Evolutionary conservation across 2,113 vertebrate genomes (phyloP), one percentile per base, ranked within the genome.

Genomic region (Carollia perspicillata): DNA sequence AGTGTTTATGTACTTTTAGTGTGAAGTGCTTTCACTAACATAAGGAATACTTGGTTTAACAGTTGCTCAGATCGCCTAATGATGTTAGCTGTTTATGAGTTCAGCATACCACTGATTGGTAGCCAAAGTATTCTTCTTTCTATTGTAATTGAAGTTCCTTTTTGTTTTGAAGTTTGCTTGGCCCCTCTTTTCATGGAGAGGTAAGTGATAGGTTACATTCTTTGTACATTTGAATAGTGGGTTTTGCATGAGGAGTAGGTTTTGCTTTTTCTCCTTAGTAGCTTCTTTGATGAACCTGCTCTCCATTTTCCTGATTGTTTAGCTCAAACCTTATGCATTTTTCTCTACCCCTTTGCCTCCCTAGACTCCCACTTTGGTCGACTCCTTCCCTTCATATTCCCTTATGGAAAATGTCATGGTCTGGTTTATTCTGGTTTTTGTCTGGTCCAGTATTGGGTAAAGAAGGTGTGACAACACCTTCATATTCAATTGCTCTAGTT

Each of bases 141-240:
- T 95, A 5, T 96, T 97, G 92, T 96, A 97, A 94, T 96, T 94
- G 84, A 96, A 96, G 93, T 95, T 97, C 94, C 86, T 94, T 97
- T 97, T 93, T 98, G 93, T 98, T 97, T 97, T 97, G 95, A 98
- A 97, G 97, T 97, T 96, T 97, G 95, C 97, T 95, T 89, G 96
- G 95, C 95, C 79, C 95, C 75, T 95, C 83, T 96, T 96, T 97
- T 84, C 95, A 26, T 93, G 95, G 75, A 96, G 89, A 97, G 96
- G 96, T 97, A 97, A 97, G 97, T 97, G 94, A 60, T 97, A 97
- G 97, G 92, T 89, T 95, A 94, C 23, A 51, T 94, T 96, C 84
- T 96, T 96, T 77, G 92, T 96, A 97, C 93, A 95, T 97, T 96
- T 97, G 96, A 97, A 95, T 96, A 95, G 95, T 98, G 95, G 96